phyloP scores from a whole-genome alignment of 2,888 invertebrate species.

The Adelognathus sp. region DNA sequence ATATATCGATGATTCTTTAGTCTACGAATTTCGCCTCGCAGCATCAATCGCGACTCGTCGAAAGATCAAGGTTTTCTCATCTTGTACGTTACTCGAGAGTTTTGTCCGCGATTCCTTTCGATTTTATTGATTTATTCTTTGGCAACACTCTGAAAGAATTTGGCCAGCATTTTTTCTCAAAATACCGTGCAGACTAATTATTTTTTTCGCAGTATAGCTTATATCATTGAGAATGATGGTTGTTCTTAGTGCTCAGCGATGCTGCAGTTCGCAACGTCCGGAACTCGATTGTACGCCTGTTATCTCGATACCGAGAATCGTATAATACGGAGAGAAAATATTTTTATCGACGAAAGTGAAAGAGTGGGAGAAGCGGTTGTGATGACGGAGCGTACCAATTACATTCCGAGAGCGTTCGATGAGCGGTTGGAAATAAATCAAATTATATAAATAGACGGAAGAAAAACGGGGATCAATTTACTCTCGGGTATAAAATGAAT shows the following conservation, averaged over 20 bases:
- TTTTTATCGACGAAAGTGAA: neutral
- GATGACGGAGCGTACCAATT: neutral
- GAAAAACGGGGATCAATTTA: conserved; percentile 27
- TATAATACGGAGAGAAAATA: conserved; percentile 7
- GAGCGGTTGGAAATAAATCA: conserved; percentile 16
- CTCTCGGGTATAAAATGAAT: neutral
- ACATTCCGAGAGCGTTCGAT: conserved; percentile 2
- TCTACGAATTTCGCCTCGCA: neutral
- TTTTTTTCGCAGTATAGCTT: neutral
- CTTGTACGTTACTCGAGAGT: neutral
- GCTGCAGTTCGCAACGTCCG: conserved; percentile 12
- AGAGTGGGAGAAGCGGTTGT: neutral
- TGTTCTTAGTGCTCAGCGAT: neutral
- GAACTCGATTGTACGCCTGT: conserved; percentile 25
- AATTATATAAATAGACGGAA: conserved; percentile 7
- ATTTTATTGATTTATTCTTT: too few relatives aligned
- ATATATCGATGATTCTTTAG: conserved; percentile 2
- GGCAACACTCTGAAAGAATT: too few relatives aligned
- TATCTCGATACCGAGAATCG: conserved; percentile 46
- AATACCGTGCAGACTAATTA: too few relatives aligned
- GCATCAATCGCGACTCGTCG: conserved; percentile 29
- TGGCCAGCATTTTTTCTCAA: too few relatives aligned
- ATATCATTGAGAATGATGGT: neutral
- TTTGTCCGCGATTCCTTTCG: too few relatives aligned
- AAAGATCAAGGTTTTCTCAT: conserved; percentile 26